Percentiles rank a stretch among this genome's conserved stretches.
These are phyloP conservation scores for Lasioglossum malachurum DNA, from an alignment of 2,888 invertebrate species.

Conservation along the genomic window DNA sequence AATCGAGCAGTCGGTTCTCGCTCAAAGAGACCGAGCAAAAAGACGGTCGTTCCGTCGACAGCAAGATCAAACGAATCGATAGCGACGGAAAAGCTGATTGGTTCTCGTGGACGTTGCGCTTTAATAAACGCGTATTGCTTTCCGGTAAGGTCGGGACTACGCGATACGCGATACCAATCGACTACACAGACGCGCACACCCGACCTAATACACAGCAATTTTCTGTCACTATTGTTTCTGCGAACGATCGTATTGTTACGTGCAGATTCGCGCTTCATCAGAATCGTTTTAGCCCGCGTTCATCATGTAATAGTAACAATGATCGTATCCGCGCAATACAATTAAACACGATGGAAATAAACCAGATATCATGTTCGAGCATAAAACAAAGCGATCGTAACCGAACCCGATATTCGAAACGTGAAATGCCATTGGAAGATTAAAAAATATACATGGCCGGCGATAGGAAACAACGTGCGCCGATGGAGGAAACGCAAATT, in stretches of 20 bases:
- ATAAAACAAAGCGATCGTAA: neutral
- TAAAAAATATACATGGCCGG: neutral
- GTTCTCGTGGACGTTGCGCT: neutral
- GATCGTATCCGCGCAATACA: neutral
- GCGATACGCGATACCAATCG: neutral
- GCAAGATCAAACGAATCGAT: neutral
- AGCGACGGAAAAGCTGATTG: neutral
- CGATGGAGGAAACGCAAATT: neutral
- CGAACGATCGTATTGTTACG: neutral
- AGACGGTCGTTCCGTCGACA: neutral
- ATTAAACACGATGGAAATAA: neutral
- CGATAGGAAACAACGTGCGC: too few relatives aligned
- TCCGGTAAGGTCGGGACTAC: neutral
- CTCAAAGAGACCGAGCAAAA: neutral
- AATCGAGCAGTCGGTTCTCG: neutral
- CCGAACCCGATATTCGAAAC: neutral
- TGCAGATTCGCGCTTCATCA: neutral
- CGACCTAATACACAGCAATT: neutral
- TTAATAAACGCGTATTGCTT: conserved; percentile 4
- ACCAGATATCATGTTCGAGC: neutral
- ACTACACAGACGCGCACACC: neutral
- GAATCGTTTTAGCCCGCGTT: neutral
- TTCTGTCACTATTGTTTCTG: neutral
- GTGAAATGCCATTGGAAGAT: neutral
- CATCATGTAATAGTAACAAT: neutral